A percentile compares a stretch with the other conserved stretches of the same genome.
These are phyloP conservation scores for Cichladusa arquata DNA, from an alignment of 2,113 vertebrate species.

Conservation along the genomic window DNA sequence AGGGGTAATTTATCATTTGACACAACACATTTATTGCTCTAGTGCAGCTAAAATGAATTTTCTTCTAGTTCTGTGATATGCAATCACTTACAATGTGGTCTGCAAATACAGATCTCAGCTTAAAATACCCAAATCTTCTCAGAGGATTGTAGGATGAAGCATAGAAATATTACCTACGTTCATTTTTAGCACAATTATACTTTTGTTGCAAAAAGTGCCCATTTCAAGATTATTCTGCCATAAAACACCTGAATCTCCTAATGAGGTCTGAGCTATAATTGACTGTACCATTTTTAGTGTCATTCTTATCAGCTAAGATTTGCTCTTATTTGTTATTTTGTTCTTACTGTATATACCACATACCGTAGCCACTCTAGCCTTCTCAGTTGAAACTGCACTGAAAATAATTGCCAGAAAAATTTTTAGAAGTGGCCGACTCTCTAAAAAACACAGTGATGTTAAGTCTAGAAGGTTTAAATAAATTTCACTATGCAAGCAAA, in stretches of 20 bases:
- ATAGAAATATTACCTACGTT: not conserved
- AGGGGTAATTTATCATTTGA: not conserved
- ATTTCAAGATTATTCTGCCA: not conserved
- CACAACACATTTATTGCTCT: not conserved
- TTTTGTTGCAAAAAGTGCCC: not conserved
- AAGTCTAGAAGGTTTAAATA: not conserved
- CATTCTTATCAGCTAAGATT: not conserved
- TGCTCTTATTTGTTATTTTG: not conserved
- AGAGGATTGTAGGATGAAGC: not conserved
- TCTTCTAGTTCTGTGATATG: not conserved
- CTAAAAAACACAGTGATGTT: not conserved
- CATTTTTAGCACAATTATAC: not conserved
- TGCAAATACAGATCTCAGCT: not conserved
- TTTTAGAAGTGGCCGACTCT: not conserved
- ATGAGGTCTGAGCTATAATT: not conserved
- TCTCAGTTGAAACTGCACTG: not conserved
- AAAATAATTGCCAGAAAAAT: not conserved
- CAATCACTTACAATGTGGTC: not conserved
- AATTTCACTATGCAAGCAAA: not conserved
- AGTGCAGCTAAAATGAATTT: not conserved
- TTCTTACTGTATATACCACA: not conserved
- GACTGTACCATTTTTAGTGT: not conserved
- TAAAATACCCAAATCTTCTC: not conserved
- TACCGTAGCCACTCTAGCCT: not conserved
- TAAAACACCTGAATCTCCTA: not conserved